Evolutionary conservation across 2,797 vertebrate species (phyloP).

Genomic region (Geotria australis): DNA sequence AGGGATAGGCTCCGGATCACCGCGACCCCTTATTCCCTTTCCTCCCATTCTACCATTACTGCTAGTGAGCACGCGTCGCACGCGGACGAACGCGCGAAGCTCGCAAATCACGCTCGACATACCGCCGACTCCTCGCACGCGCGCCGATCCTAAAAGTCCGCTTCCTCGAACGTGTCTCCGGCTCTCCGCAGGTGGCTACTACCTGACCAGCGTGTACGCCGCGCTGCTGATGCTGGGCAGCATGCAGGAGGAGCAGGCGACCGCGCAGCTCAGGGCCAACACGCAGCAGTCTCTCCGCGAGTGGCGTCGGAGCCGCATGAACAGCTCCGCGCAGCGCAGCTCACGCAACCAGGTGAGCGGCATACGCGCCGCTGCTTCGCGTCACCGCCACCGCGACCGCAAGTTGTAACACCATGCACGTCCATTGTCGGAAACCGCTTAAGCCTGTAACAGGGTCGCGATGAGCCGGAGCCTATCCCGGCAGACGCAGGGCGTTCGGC

Average conservation of each 20-base stretch:
- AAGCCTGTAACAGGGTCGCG: no score
- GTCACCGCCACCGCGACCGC: not conserved
- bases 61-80: no score
- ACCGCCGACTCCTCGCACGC: not conserved
- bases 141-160: not conserved
- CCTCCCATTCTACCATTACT: no score
- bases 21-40: no score
- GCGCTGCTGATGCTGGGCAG: conserved; percentile 82
- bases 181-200: conserved; percentile 43
- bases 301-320: conserved; percentile 64
- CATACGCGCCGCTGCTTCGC: not conserved
- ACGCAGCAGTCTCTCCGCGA: conserved; percentile 62
- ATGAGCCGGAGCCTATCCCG: no score
- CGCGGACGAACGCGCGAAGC: no score
- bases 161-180: not conserved
- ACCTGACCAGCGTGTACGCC: conserved; percentile 75
- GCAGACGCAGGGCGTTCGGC: no score
- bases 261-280: conserved; percentile 54
- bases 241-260: conserved; percentile 86
- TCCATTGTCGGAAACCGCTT: no score
- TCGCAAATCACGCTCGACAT: no score
- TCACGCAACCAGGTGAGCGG: no score
- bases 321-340: conserved; percentile 7
- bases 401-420: no score
- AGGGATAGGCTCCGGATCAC: no score